Evolutionary conservation across 53 echinoderm and acorn worm species (phyloP), one percentile per base, ranked within the genome.

Genomic region (Holothuria scabra): DNA sequence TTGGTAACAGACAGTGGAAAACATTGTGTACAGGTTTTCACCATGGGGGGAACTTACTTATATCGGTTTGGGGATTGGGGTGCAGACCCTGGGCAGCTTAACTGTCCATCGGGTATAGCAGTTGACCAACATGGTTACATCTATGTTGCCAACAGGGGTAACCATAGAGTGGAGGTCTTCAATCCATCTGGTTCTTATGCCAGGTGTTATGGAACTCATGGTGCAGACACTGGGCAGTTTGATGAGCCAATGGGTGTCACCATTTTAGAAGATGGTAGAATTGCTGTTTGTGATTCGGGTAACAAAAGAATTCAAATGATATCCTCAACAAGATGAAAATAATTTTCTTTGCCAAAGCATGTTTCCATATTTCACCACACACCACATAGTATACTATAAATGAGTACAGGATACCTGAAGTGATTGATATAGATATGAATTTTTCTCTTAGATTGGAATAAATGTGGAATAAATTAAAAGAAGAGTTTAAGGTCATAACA

Each of bases 11-110:
- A 96, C 75, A 85, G 91, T 0, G 88, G 88, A 48, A 96, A 93
- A 76, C 96, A 96, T 82, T 91, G 93, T 44, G 93, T 96, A 19
- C 93, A 96, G 35, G 93, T 96, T 31, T 96, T 96, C 81, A 91
- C 93, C 24, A 80, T 74, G 24, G 91, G 93, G 34, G 96, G 96
- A 25, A 96, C 93, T 12, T 96, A 89, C 81, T 88, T 96, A 49
- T 96, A 96, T 37, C 90, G 86, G 32, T 93, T 96, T 35, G 96
- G 96, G 26, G 90, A 86, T 55, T 96, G 96, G 96, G 96, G 96
- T 3, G 87, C 96, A 10, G 92, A 86, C n/a, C 92, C 93, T 18
- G 96, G 96, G 13, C 91, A 94, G 66, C 86, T 96, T 32, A 96
- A 96, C 82, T 93, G 96, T 81, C 96, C 96, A 3, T 82, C 92